Evolutionary conservation across 2,797 vertebrate species (phyloP), one percentile per base, ranked within the genome.

Genomic region (Falco biarmicus): DNA sequence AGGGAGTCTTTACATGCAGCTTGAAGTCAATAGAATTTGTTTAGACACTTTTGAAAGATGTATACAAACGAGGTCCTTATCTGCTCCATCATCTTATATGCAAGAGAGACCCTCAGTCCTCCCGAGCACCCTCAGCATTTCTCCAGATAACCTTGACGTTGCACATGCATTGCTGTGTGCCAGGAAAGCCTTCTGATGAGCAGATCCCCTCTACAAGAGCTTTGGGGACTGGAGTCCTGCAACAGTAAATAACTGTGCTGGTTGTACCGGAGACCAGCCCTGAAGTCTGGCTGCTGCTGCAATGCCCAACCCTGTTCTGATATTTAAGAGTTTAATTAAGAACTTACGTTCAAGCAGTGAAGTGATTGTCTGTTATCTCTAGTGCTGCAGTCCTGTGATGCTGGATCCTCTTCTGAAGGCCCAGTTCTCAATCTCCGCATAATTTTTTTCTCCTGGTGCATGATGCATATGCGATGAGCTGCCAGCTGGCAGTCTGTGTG

Each of bases 11-110:
- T 3, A 31, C 37, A 15, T 22, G 16, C 48, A 78, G 41, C 53
- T 56, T 64, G 50, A 64, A 83, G 37, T 60, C 37, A 51, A 21
- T 18, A 41, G 32, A 82, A 74, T 83, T 73, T 45, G 34, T 87
- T 91, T 50, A 50, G 73, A 25, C 5, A 6, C 31, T 53, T 87
- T 34, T 48, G n/a, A 56, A 76, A 39, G 48, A 41, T 22, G 15
- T 20, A 5, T 7, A 11, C 0, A 1, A 70, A 9, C 0, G 1
- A 70, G 19, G 29, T 74, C 16, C 31, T 91, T 66, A 51, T 53
- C 45, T 63, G 10, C 48, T 75, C n/a, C 31, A 34, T 66, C 26
- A 56, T 51, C 37, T 65, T 32, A 29, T 31, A 37, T 24, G 31
- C 0, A 2, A 79, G 34, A n/a, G 13, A 61, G n/a, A 63, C 32